Base-by-base conservation (phyloP, 2,113 vertebrate genomes). In the Entosphenus tridentatus region DNA sequence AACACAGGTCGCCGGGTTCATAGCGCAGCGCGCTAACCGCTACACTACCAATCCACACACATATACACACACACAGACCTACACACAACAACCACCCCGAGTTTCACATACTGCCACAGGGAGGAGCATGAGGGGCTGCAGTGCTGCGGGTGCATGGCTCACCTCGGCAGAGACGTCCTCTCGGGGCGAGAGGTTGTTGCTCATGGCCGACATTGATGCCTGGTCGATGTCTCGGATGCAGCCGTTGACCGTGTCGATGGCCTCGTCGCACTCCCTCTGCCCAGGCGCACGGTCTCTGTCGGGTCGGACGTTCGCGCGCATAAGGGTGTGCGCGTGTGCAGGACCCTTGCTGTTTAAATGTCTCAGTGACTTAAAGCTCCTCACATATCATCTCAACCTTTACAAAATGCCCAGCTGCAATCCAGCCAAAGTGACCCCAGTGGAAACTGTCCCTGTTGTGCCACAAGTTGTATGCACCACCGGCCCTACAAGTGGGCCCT, bases 111-210 rank as follows among this genome's bases (percentile, higher is more conserved):
- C 39, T 39, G 39, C 39, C 39, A 39, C 39, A 39, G 6, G 39
- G 39, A 39, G 39, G 39, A 39, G 39, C 39, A 39, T 5, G 39
- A 39, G 39, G 39, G 39, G 62, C 10, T 9, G 21, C 62, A 65
- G 21, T 9, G 62, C 62, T 21, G 10, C n/a, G n/a, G 62, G 62
- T 65, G n/a, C 11, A 65, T 21, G 21, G 62, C 71, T 80, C 83
- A 93, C 93, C 84, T 98, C 93, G 70, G 96, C 80, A 0, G 93
- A 98, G 78, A 98, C 96, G 82, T 98, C 92, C 59, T 96, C 93
- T 77, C 93, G 83, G 8, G 84, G 85, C 70, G 88, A 88, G 75
- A 98, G 74, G 70, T 83, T 93, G 78, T 97, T 92, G 71, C 89
- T 93, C 73, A 96, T 83, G 0, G 89, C 85, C 0, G 89, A 88